Evolutionary conservation across 2,113 vertebrate species (phyloP).

Genomic region (Condylura cristata): DNA sequence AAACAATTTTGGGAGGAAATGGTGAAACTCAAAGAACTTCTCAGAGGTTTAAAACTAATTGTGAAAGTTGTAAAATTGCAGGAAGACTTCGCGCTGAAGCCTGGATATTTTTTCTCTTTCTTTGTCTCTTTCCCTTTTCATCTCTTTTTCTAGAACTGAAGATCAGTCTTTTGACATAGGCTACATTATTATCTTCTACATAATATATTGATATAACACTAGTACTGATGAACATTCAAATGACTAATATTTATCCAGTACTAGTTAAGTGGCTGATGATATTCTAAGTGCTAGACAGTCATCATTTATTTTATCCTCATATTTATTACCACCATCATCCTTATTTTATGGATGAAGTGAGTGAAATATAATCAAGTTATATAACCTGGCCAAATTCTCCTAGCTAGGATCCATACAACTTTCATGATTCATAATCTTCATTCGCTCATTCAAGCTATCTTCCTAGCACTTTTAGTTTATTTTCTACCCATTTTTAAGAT

Average conservation of each 20-base stretch:
- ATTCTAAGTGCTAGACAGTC: not conserved
- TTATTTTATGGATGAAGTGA: not conserved
- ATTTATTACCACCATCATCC: not conserved
- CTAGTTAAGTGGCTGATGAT: not conserved
- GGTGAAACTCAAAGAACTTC: not conserved
- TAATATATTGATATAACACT: not conserved
- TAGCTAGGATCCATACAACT: not conserved
- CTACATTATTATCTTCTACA: not conserved
- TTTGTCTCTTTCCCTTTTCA: accelerated
- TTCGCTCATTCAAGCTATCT: not conserved
- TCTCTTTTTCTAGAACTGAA: not conserved
- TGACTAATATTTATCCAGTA: not conserved
- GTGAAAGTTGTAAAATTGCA: not conserved
- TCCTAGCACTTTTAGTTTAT: not conserved
- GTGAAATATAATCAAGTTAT: not conserved
- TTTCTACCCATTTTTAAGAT: not conserved
- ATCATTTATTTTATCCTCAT: not conserved
- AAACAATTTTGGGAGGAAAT: not conserved
- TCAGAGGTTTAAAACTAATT: not conserved
- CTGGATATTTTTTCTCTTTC: not conserved
- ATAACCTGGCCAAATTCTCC: not conserved
- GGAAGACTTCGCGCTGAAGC: not conserved
- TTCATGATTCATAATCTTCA: not conserved
- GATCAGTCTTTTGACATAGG: not conserved
- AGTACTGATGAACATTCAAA: not conserved